phyloP scores from a whole-genome alignment of 2,113 vertebrate species.

The Daphoenositta chrysoptera region DNA sequence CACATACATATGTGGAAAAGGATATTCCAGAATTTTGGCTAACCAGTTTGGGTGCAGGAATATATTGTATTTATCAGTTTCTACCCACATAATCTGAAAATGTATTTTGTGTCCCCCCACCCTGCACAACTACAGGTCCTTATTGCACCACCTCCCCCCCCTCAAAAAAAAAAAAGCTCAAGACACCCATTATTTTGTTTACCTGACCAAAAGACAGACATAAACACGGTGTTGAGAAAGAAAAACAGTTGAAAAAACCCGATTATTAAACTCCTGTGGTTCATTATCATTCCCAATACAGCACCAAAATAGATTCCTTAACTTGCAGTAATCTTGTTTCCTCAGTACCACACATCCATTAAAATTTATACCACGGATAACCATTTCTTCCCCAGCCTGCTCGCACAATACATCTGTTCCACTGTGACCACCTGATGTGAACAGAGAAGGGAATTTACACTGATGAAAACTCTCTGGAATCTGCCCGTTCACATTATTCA shows the following conservation, averaged over 20 bases:
- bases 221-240: not conserved
- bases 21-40: not conserved
- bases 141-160: not conserved
- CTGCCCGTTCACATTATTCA: not conserved
- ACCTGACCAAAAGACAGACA: not conserved
- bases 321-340: not conserved
- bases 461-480: not conserved
- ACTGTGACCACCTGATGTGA: not conserved
- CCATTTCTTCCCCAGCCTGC: not conserved
- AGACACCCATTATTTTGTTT: not conserved
- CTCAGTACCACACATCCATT: not conserved
- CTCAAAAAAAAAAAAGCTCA: not conserved
- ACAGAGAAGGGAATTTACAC: not conserved
- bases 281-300: not conserved
- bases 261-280: not conserved
- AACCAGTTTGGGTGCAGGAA: not conserved
- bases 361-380: not conserved
- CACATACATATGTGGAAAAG: accelerated
- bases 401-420: not conserved
- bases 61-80: not conserved
- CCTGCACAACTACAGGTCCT: not conserved
- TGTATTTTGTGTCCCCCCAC: not conserved
- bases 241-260: not conserved
- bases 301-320: not conserved
- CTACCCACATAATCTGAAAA: not conserved